A percentile compares a stretch with the other conserved stretches of the same genome.
Conservation (phyloP, 2,797 vertebrate species). For the Enteromius argenteus region DNA sequence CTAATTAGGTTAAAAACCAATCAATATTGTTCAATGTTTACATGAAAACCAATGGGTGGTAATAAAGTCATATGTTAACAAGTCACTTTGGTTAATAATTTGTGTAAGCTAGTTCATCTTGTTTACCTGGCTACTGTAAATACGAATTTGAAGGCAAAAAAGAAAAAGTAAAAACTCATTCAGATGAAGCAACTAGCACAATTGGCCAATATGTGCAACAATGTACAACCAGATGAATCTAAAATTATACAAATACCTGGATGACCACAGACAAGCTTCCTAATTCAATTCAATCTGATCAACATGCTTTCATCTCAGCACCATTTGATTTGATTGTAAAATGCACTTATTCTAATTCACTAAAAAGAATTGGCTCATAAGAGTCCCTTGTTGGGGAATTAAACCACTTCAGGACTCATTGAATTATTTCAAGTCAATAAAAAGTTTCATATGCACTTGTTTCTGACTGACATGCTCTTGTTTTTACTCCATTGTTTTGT, state of each 20-base stretch:
- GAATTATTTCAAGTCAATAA: not conserved
- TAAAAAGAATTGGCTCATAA: not conserved
- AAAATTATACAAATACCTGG: not conserved
- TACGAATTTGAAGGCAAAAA: not conserved
- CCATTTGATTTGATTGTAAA: not conserved
- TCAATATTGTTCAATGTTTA: conserved; percentile 35
- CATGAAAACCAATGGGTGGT: conserved; percentile 21
- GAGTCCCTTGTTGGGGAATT: not conserved
- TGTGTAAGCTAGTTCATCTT: not conserved
- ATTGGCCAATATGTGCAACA: not conserved
- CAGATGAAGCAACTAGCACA: not conserved
- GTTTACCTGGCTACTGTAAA: not conserved
- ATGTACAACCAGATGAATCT: not conserved
- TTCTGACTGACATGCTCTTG: not conserved
- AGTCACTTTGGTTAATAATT: conserved; percentile 9
- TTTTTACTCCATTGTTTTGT: not conserved
- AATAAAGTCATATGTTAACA: conserved; percentile 25
- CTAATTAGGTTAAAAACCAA: conserved; percentile 16
- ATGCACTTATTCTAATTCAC: not conserved
- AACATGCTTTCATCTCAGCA: not conserved
- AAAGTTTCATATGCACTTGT: not conserved
- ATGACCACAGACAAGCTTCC: not conserved
- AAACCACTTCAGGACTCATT: not conserved
- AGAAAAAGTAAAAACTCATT: not conserved
- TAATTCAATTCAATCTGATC: not conserved